Evolutionary conservation across 2,888 invertebrate species (phyloP).

Genomic region (Orthosia cruda): DNA sequence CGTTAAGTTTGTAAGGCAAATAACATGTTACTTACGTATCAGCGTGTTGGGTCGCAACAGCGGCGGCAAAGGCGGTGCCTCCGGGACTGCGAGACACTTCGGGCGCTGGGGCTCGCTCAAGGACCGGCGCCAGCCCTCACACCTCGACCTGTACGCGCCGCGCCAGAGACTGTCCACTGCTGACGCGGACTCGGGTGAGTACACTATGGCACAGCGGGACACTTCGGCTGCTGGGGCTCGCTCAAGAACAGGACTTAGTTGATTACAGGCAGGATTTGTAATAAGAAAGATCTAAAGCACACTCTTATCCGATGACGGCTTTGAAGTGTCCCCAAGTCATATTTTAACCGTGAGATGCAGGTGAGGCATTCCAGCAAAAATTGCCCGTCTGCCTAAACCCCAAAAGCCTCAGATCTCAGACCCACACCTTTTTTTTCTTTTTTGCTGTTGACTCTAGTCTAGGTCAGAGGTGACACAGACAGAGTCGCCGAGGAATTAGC

Average conservation of each 20-base stretch:
- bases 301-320: background rate
- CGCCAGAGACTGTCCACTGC: constrained; percentile 85
- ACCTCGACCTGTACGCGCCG: constrained; percentile 89
- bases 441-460: too few relatives aligned
- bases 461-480: too few relatives aligned
- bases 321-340: background rate
- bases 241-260: constrained; percentile 92
- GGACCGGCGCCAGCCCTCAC: constrained; percentile 93
- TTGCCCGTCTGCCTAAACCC: too few relatives aligned
- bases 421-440: too few relatives aligned
- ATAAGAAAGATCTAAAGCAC: background rate
- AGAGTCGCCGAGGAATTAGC: too few relatives aligned
- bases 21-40: constrained; percentile 53
- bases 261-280: background rate
- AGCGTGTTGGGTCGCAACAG: constrained; percentile 88
- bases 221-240: constrained; percentile 96
- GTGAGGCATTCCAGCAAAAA: too few relatives aligned
- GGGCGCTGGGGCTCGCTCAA: constrained; percentile 96
- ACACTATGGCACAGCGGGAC: constrained; percentile 87
- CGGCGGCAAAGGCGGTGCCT: constrained; percentile 84
- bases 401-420: too few relatives aligned
- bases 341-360: too few relatives aligned
- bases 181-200: constrained; percentile 85
- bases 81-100: constrained; percentile 92
- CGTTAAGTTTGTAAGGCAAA: constrained; percentile 42